phyloP scores from a whole-genome alignment of 2,888 invertebrate species.

The Limenitis camilla region DNA sequence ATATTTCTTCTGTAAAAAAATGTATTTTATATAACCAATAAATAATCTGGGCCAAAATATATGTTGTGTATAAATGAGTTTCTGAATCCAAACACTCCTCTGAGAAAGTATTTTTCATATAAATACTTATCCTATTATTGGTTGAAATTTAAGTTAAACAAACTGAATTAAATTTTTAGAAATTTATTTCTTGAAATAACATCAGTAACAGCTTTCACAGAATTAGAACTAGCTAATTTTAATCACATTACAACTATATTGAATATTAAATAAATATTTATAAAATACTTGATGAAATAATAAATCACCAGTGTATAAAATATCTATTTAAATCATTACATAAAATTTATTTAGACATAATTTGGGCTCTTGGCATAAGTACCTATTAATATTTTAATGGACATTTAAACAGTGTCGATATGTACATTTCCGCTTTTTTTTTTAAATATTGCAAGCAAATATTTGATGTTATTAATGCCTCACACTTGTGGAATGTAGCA shows the following conservation, averaged over 20 bases:
- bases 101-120: not conserved
- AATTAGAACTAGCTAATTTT: conserved; percentile 39
- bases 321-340: not conserved
- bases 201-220: conserved; percentile 47
- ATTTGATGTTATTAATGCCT: conserved; percentile 7
- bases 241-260: conserved; percentile 19
- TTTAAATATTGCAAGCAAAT: conserved; percentile 2
- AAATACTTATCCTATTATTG: not conserved
- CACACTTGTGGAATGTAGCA: conserved; percentile 47
- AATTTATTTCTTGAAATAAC: conserved; percentile 56
- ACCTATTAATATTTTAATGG: conserved; percentile 6
- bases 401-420: conserved; percentile 31
- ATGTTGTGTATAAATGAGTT: too few relatives aligned
- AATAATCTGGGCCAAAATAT: too few relatives aligned
- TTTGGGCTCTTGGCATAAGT: not conserved
- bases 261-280: conserved; percentile 24
- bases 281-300: conserved; percentile 12
- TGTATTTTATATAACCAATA: not conserved
- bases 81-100: too few relatives aligned
- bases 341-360: conserved; percentile 1
- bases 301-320: conserved; percentile 2
- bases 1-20: not conserved
- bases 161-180: conserved; percentile 29
- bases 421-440: conserved; percentile 31
- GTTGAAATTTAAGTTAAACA: conserved; percentile 14